These are phyloP conservation scores for Sesia apiformis DNA, from an alignment of 2,888 invertebrate species.

Conservation along the genomic window DNA sequence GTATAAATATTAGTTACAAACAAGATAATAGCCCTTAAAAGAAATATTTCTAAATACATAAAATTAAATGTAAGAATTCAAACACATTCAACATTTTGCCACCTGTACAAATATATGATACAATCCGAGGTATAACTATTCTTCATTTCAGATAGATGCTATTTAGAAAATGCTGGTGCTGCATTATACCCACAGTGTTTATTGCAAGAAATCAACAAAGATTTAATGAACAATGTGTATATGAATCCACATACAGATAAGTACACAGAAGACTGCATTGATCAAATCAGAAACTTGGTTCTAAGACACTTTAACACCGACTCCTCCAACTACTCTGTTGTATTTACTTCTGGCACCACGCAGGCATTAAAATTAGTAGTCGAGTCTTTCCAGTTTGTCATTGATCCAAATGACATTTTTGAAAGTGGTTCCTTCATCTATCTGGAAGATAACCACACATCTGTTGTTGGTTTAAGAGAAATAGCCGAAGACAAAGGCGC, in stretches of 20 bases:
- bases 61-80: too few relatives aligned
- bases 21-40: too few relatives aligned
- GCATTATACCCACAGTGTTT: conserved; percentile 87
- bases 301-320: conserved; percentile 90
- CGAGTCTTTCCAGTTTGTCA: conserved; percentile 82
- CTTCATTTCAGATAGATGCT: conserved; percentile 77
- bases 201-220: conserved; percentile 76
- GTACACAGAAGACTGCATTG: conserved; percentile 87
- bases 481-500: conserved; percentile 74
- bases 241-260: conserved; percentile 95
- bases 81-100: too few relatives aligned
- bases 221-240: conserved; percentile 82
- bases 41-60: too few relatives aligned
- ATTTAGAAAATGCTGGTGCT: conserved; percentile 93
- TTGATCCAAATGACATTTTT: conserved; percentile 22
- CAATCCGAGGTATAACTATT: background rate
- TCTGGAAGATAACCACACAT: conserved; percentile 94
- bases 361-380: conserved; percentile 87
- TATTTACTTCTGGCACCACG: conserved; percentile 97
- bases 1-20: too few relatives aligned
- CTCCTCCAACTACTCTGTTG: conserved; percentile 85
- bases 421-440: conserved; percentile 82
- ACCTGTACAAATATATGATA: background rate
- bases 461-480: conserved; percentile 93
- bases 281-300: conserved; percentile 87